A percentile compares a stretch with the other conserved stretches of the same genome.
Conservation (phyloP, 2,888 invertebrate species). For the Empis stercorea region DNA sequence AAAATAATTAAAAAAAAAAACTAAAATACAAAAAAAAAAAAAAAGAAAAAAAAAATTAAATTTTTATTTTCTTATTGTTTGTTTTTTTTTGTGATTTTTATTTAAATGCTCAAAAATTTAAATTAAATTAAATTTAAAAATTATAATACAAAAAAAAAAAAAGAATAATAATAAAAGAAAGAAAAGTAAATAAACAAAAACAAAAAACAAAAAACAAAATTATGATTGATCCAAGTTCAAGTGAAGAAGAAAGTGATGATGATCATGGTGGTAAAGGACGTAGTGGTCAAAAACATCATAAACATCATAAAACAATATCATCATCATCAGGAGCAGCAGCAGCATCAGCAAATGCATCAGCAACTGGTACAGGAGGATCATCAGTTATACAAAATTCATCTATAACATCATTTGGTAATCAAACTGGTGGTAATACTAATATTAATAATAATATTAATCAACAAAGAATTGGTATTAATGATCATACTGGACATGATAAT, state of each 20-base stretch:
- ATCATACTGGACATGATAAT: neutral
- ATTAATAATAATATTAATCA: too few relatives aligned
- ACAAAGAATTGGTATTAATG: too few relatives aligned
- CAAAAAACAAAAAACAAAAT: slow-evolving; percentile 36
- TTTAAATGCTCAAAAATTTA: too few relatives aligned
- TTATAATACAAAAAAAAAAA: neutral
- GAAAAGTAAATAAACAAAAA: neutral
- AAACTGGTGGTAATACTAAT: too few relatives aligned
- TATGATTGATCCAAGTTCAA: slow-evolving; percentile 95
- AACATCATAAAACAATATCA: slow-evolving; percentile 11
- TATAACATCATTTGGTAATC: slow-evolving; percentile 8
- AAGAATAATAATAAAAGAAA: neutral
- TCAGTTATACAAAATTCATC: slow-evolving; percentile 7
- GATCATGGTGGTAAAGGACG: slow-evolving; percentile 50
- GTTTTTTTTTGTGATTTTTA: too few relatives aligned
- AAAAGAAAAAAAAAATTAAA: too few relatives aligned
- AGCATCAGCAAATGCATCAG: too few relatives aligned
- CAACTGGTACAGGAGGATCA: too few relatives aligned
- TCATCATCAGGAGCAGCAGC: too few relatives aligned
- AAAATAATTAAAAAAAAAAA: too few relatives aligned
- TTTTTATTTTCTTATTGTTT: too few relatives aligned
- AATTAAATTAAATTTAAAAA: neutral
- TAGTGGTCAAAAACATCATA: slow-evolving; percentile 26
- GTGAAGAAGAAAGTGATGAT: slow-evolving; percentile 90
- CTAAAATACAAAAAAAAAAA: too few relatives aligned